Percentiles rank a stretch among this genome's conserved stretches.
These are phyloP conservation scores for Tinamus guttatus DNA, from an alignment of 2,113 vertebrate species.

Conservation along the genomic window DNA sequence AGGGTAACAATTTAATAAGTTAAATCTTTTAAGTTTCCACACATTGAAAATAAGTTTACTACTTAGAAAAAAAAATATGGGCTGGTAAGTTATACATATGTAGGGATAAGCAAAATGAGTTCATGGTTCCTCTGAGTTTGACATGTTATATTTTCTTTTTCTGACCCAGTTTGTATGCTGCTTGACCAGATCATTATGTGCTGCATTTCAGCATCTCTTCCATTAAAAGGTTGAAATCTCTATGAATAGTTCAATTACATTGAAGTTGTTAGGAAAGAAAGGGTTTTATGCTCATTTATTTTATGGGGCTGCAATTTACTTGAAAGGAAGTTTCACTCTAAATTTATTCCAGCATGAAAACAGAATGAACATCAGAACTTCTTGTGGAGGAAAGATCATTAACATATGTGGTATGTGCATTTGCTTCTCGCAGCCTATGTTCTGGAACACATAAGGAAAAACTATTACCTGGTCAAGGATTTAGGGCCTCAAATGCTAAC, in stretches of 20 bases:
- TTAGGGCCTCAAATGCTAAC: not conserved
- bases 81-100: not conserved
- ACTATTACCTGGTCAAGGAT: not conserved
- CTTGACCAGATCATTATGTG: not conserved
- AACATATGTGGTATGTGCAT: not conserved
- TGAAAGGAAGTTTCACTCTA: not conserved
- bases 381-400: not conserved
- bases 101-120: not conserved
- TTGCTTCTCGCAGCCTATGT: not conserved
- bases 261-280: not conserved
- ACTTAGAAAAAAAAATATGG: not conserved
- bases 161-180: not conserved
- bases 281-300: not conserved
- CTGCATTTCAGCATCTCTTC: not conserved
- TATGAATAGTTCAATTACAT: not conserved
- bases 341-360: slow-evolving; percentile 14
- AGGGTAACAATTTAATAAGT: not conserved
- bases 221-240: not conserved
- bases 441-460: not conserved
- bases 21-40: not conserved
- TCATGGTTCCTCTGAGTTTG: not conserved
- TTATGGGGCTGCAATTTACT: not conserved
- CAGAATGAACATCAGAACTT: not conserved
- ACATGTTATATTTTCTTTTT: not conserved
- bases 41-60: not conserved